These are phyloP conservation scores for Vanacampus margaritifer DNA, from an alignment of 2,113 vertebrate species.

Conservation along the genomic window DNA sequence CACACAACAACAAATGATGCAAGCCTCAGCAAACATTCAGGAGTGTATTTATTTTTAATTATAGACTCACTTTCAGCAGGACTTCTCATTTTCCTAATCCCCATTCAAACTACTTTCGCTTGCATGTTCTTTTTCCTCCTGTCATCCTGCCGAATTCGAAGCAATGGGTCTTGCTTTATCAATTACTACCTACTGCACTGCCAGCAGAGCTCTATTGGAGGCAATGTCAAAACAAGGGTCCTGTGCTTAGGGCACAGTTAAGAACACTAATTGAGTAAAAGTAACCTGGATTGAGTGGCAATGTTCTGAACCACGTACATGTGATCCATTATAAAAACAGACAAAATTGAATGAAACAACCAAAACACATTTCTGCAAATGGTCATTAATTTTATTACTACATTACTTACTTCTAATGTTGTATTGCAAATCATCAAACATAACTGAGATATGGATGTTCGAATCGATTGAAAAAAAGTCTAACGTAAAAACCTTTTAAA, in stretches of 20 bases:
- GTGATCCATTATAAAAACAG: background rate
- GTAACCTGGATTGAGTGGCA: background rate
- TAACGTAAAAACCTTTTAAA: background rate
- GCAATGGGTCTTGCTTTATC: slow-evolving; percentile 39
- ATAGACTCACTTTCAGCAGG: slow-evolving; percentile 18
- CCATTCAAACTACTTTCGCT: slow-evolving; percentile 3
- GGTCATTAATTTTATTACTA: too few relatives aligned
- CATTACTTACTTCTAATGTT: background rate
- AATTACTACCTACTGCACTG: slow-evolving; percentile 36
- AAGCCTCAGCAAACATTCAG: background rate
- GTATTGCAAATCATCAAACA: background rate
- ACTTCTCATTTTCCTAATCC: slow-evolving; percentile 34
- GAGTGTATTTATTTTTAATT: background rate
- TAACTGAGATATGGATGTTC: background rate
- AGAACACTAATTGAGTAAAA: slow-evolving; percentile 35
- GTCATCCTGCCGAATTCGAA: slow-evolving; percentile 39
- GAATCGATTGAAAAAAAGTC: background rate
- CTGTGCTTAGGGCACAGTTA: slow-evolving; percentile 38
- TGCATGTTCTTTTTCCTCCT: slow-evolving; percentile 25
- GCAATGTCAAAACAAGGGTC: slow-evolving; percentile 43
- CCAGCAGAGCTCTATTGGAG: slow-evolving; percentile 23
- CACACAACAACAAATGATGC: background rate
- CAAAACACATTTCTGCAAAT: background rate
- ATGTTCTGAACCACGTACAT: background rate
- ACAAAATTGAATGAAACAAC: background rate